Percentiles rank a stretch among this genome's conserved stretches.
Evolutionary conservation across 1,140 invertebrate species (phyloP).

Genomic region (Papilio aristodemus): DNA sequence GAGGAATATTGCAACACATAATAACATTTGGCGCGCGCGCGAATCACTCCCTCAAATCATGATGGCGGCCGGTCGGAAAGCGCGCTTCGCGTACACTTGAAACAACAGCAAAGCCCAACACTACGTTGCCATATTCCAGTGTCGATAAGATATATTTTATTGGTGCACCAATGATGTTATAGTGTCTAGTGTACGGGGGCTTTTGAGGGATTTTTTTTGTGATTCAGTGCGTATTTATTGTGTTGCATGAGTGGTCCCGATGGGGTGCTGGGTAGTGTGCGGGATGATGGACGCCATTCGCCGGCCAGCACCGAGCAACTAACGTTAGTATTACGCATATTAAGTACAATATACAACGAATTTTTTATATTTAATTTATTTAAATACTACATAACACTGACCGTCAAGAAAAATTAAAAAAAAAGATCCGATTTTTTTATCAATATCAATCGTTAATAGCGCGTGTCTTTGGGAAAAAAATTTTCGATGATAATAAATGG

Average conservation of each 20-base stretch:
- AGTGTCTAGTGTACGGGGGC: slow-evolving; percentile 52
- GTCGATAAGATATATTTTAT: slow-evolving; percentile 36
- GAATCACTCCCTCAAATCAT: slow-evolving; percentile 66
- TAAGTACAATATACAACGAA: background rate
- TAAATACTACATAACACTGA: background rate
- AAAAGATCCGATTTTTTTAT: background rate
- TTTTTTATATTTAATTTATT: background rate
- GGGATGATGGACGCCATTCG: slow-evolving; percentile 71
- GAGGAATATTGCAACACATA: slow-evolving; percentile 47
- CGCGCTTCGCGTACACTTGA: slow-evolving; percentile 59
- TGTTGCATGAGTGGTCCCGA: slow-evolving; percentile 74
- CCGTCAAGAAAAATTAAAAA: background rate
- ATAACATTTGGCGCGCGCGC: slow-evolving; percentile 71
- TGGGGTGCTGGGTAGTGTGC: slow-evolving; percentile 60
- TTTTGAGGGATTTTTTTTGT: slow-evolving; percentile 51
- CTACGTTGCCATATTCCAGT: slow-evolving; percentile 37
- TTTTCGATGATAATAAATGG: background rate
- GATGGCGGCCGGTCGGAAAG: slow-evolving; percentile 64
- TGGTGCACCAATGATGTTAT: slow-evolving; percentile 64
- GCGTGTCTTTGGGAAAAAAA: background rate
- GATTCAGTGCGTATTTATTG: slow-evolving; percentile 56
- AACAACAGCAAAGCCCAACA: slow-evolving; percentile 41
- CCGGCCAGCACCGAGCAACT: slow-evolving; percentile 75
- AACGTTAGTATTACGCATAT: slow-evolving; percentile 63
- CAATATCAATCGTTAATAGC: background rate